Evolutionary conservation across 2,888 invertebrate genomes (phyloP), one percentile per base, ranked within the genome.

Genomic region (Phania funesta): DNA sequence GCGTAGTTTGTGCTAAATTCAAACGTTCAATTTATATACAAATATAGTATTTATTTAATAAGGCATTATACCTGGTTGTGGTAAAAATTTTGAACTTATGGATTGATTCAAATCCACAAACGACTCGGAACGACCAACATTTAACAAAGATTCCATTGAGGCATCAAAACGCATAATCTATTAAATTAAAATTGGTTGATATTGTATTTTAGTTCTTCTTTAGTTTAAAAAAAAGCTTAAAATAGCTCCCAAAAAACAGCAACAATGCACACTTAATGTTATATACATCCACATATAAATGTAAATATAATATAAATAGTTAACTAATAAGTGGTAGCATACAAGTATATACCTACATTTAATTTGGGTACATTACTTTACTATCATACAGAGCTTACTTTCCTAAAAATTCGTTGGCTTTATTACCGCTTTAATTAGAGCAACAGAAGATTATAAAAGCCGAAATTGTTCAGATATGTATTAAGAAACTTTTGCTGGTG

Each of bases 101-200:
- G 85, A 73, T 74, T 86, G 87, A 87, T 94, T 96, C 13, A 96
- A 91, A 91, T 96, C 96, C 20, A 95, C 95, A 86, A 96, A 96
- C 89, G 96, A 96, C 90, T 96, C 96, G 29, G 96, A 96, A 35
- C 96, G 94, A 18, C 94, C 94, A 85, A 96, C 94, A 60, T 94
- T 95, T 35, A 93, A 90, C 84, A 96, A 91, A 32, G 95, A 95
- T 90, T 96, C 96, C 92, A 95, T 94, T 74, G 95, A 95, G 54
- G 94, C 94, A 89, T 96, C 96, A 90, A 95, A 93, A 75, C 95
- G 93, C 95, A 96, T 95, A 75, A 96, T 93, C 96, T 96, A 92
- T 85, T 70, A 38, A 8, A 38, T 54, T n/a, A 73, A 52, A n/a
- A 2, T 11, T 38, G 35, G 11, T 11, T 11, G 8, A 32, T 32